A percentile compares a stretch with the other conserved stretches of the same genome.
Evolutionary conservation across 1,140 invertebrate species (phyloP).

Genomic region (Andricus grossulariae): DNA sequence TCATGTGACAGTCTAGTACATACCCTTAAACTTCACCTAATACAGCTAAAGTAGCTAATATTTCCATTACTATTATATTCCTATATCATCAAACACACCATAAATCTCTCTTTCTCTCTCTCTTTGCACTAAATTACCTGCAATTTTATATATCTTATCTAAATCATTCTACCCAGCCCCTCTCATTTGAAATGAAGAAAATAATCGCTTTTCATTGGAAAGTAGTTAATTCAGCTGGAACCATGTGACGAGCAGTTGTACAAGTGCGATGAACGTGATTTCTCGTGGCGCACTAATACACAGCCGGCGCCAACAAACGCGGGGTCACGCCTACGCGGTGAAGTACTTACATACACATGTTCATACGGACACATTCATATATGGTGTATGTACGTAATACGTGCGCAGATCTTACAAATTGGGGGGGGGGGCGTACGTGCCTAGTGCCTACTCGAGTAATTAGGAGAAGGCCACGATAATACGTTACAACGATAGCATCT

Average conservation of each 20-base stretch:
- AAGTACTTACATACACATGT: slow-evolving; percentile 13
- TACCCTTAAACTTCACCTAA: too few relatives aligned
- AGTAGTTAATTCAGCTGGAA: background rate
- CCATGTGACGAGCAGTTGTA: slow-evolving; percentile 40
- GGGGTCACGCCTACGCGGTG: slow-evolving; percentile 43
- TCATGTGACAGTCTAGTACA: too few relatives aligned
- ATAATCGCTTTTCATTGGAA: background rate
- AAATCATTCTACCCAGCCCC: too few relatives aligned
- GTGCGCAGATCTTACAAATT: slow-evolving; percentile 35
- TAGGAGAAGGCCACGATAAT: slow-evolving; percentile 66
- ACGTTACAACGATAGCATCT: slow-evolving; percentile 66
- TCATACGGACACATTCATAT: background rate
- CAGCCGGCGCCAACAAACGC: slow-evolving; percentile 47
- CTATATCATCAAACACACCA: too few relatives aligned
- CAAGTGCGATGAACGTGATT: slow-evolving; percentile 55
- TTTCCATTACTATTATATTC: too few relatives aligned
- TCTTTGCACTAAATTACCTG: too few relatives aligned
- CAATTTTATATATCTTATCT: too few relatives aligned
- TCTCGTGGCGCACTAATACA: slow-evolving; percentile 60
- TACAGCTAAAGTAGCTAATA: too few relatives aligned
- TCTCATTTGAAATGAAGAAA: background rate
- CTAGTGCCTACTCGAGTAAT: slow-evolving; percentile 56
- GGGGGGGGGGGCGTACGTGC: background rate
- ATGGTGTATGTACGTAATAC: slow-evolving; percentile 30
- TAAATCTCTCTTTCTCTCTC: too few relatives aligned